Base-by-base conservation (phyloP, 2,888 invertebrate genomes). In the Hemistola chrysoprasaria region DNA sequence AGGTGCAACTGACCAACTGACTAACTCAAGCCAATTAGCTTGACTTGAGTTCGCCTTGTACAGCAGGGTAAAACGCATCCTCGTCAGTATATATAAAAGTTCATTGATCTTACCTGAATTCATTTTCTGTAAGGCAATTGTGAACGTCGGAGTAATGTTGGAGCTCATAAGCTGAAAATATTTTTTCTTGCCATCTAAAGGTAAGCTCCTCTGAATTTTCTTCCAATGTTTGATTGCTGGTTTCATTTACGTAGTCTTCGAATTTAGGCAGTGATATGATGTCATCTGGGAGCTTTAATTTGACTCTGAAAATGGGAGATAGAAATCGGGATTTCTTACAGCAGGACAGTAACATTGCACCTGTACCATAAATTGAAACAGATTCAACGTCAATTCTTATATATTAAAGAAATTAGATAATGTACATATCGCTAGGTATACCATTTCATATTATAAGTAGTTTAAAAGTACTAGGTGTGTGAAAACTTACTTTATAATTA, bases 141-240 rank as follows among this genome's bases (percentile, higher is more conserved):
- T 88, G 87, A 23, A 84, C 71, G 22, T 93, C 91, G 1, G 71
- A 72, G 59, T 92, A 94, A 38, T 90, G 88, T 33, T 91, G 85
- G 6, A 90, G 63, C 69, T 95, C 94, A 56, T 78, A 79, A 5
- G 79, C 75, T 50, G 92, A 92, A 41, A 94, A 92, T 0, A 90
- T 71, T 78, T 95, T 95, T 62, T 94, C 90, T 68, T 95, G 95
- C 95, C 95, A 95, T 52, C 74, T 71, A 49, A 95, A 92, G 25
- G 51, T 63, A 40, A 81, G 70, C 52, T 83, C 81, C 39, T 79
- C 70, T 1, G 60, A 46, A 9, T 55, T 63, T 1, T 59, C 58
- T 42, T 71, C 65, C 16, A 71, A 46, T 25, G 66, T 65, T 3
- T 70, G 41, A 6, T 41, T 50, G 8, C 65, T 57, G 1, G 71